Conservation (phyloP, 2,888 invertebrate genomes). For the Endomychus coccineus region DNA sequence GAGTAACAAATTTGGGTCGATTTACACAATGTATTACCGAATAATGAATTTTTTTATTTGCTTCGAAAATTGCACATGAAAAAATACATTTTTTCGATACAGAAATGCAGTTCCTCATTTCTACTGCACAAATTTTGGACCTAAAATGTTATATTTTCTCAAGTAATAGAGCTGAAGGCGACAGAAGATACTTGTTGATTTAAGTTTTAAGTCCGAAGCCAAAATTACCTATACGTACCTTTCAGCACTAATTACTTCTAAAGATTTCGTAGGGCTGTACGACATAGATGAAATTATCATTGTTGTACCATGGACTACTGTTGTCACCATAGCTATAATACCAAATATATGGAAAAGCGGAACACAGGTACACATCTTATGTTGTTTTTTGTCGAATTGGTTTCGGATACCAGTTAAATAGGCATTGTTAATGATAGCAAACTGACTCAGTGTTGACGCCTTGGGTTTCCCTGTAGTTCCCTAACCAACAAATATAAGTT, state of each 20-base stretch:
- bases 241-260: conserved; percentile 59
- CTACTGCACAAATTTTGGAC: too few species aligned
- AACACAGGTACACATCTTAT: conserved; percentile 56
- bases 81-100: too few species aligned
- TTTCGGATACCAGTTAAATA: conserved; percentile 52
- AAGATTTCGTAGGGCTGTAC: conserved; percentile 55
- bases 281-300: conserved; percentile 53
- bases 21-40: too few species aligned
- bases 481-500: conserved; percentile 29
- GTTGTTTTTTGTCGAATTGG: conserved; percentile 43
- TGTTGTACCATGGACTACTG: conserved; percentile 54
- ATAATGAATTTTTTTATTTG: too few species aligned
- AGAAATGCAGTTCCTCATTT: too few species aligned
- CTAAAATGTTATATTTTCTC: too few species aligned
- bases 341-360: conserved; percentile 83
- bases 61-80: too few species aligned
- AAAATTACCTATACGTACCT: conserved; percentile 53
- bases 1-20: too few species aligned
- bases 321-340: conserved; percentile 53
- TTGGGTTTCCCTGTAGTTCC: conserved; percentile 61
- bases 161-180: too few species aligned
- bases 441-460: conserved; percentile 64
- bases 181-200: too few species aligned
- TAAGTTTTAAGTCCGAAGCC: too few species aligned
- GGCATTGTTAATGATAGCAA: conserved; percentile 68